Evolutionary conservation across 2,113 vertebrate species (phyloP).

Genomic region (Nicator chloris): DNA sequence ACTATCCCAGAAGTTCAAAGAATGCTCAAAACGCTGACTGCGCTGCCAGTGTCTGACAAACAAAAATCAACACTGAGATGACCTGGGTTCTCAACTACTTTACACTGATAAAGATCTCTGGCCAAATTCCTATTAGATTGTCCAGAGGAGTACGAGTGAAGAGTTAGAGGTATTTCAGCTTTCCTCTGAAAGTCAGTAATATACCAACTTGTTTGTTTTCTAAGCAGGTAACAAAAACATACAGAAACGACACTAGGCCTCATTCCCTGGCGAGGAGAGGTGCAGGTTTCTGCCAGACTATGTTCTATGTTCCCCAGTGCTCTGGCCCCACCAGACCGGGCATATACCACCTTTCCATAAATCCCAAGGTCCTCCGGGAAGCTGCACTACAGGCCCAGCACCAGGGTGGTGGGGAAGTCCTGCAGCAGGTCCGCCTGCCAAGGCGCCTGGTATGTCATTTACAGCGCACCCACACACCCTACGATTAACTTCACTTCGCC

Average conservation of each 20-base stretch:
- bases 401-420: background rate
- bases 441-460: background rate
- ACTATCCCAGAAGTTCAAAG: background rate
- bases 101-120: background rate
- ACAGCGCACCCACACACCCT: background rate
- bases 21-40: background rate
- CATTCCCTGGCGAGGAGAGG: background rate
- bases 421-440: background rate
- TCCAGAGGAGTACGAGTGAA: accelerated
- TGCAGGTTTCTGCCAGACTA: background rate
- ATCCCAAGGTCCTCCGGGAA: background rate
- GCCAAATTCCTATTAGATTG: background rate
- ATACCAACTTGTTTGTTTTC: background rate
- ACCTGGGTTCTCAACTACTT: background rate
- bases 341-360: background rate
- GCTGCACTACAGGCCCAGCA: background rate
- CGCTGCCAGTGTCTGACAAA: background rate
- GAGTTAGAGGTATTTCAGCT: background rate
- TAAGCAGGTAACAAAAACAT: background rate
- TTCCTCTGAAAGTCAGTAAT: background rate
- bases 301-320: accelerated
- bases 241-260: background rate
- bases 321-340: background rate
- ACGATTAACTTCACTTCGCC: background rate
- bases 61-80: background rate